phyloP scores from a whole-genome alignment of 2,113 vertebrate species.

The Hydropotes inermis region DNA sequence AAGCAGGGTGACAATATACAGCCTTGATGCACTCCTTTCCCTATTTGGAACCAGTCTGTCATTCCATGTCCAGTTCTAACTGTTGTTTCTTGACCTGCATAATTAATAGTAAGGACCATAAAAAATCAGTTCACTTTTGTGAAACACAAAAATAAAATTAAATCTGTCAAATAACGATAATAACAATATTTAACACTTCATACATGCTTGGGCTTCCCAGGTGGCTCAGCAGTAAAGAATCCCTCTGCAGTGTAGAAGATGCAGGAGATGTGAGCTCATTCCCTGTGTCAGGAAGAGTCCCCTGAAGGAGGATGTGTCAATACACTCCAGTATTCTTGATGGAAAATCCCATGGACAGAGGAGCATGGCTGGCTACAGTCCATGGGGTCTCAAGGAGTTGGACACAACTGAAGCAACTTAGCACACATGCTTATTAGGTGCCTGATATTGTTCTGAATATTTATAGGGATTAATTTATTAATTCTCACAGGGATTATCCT shows the following conservation, averaged over 20 bases:
- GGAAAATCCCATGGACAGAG: neutral
- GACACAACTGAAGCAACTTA: neutral
- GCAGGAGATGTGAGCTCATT: neutral
- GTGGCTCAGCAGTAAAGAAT: neutral
- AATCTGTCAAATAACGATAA: neutral
- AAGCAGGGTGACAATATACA: neutral
- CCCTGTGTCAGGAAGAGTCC: neutral
- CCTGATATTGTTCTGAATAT: neutral
- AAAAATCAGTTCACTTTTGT: constrained; percentile 8
- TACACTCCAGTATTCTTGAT: neutral
- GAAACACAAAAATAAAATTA: neutral
- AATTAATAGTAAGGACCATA: neutral
- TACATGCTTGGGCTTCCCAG: neutral
- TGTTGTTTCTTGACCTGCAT: neutral
- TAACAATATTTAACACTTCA: neutral
- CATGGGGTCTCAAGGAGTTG: neutral
- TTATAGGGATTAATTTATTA: neutral
- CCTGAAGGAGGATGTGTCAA: neutral
- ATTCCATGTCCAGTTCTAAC: neutral
- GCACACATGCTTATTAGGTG: neutral
- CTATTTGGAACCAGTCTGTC: neutral
- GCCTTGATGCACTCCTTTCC: neutral
- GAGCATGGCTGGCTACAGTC: neutral
- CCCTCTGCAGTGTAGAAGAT: accelerated
- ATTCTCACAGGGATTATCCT: neutral